phyloP scores from a whole-genome alignment of 2,888 invertebrate genomes.

The Euclidia mi region DNA sequence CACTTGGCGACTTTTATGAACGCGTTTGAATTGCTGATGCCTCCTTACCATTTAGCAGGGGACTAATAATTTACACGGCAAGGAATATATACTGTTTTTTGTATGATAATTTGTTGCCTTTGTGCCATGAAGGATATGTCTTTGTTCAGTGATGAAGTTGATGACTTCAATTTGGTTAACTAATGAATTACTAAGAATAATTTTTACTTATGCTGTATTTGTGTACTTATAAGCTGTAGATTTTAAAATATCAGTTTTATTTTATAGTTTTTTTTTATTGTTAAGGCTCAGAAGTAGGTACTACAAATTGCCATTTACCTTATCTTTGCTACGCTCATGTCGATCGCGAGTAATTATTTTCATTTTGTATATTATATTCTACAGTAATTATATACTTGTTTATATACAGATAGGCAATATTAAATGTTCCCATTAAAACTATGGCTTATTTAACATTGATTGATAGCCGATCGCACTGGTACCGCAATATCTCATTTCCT shows the following conservation, averaged over 20 bases:
- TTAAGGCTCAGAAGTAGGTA: too few species aligned
- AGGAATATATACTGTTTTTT: constrained; percentile 42
- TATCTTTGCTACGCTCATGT: too few species aligned
- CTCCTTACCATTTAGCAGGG: constrained; percentile 44
- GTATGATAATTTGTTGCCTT: constrained; percentile 29
- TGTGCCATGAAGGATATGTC: constrained; percentile 12
- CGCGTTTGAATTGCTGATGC: constrained; percentile 53
- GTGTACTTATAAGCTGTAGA: too few species aligned
- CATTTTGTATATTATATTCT: too few species aligned
- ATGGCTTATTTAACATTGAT: constrained; percentile 17
- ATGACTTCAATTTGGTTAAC: neutral
- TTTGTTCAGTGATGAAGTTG: neutral
- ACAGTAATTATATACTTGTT: too few species aligned
- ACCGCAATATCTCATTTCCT: constrained; percentile 31
- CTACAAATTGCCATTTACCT: too few species aligned
- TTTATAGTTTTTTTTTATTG: too few species aligned
- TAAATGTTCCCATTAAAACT: constrained; percentile 10
- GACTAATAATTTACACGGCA: constrained; percentile 54
- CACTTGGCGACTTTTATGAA: constrained; percentile 58
- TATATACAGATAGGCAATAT: neutral
- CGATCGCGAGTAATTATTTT: too few species aligned
- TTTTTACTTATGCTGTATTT: too few species aligned
- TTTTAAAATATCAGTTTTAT: too few species aligned
- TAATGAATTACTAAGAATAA: too few species aligned
- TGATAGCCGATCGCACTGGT: constrained; percentile 16